Evolutionary conservation across 2,888 invertebrate species (phyloP), one percentile per base, ranked within the genome.

Genomic region (Drosophila algonquin): DNA sequence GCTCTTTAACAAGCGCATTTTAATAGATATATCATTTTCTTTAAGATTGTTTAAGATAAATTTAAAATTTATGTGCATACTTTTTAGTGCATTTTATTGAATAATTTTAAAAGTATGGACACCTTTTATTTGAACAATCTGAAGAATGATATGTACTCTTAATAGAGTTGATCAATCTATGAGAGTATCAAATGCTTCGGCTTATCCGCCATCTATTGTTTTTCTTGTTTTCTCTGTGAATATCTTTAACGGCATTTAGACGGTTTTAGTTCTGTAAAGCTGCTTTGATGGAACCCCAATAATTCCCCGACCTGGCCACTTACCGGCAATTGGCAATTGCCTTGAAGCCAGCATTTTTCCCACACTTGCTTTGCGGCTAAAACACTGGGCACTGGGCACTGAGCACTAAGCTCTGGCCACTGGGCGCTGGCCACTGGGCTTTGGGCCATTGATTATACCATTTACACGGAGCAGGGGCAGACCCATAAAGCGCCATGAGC

Each of bases 321-420:
- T 81, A 40, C 40, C 40, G 40, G 40, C 40, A 40, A 82, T 76
- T 69, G 77, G 71, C 76, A 78, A 80, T 79, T 89, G 86, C 78
- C 79, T 87, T 88, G 81, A 76, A 72, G 68, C 76, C 45, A 47
- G 27, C 59, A 62, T 71, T 73, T 77, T 84, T 79, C 73, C 79
- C 79, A 81, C 79, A 83, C 64, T 71, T 40, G 27, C 27, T 7
- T 27, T 27, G 27, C 7, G 14, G 54, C 50, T 24, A 24, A 24
- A 24, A 24, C 54, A 46, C 40, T 47, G 24, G 24, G 24, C 54
- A 46, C 40, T 47, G 24, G 24, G 24, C 54, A 46, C 40, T 47
- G 24, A 24, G 24, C 24, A 24, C 24, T 24, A 5, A 5, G 24
- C 54, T 40, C 40, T 47, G 59, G 50, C 24, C 46, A 52, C 56